Conservation (phyloP, 2,888 invertebrate species). For the Portevinia maculata region DNA sequence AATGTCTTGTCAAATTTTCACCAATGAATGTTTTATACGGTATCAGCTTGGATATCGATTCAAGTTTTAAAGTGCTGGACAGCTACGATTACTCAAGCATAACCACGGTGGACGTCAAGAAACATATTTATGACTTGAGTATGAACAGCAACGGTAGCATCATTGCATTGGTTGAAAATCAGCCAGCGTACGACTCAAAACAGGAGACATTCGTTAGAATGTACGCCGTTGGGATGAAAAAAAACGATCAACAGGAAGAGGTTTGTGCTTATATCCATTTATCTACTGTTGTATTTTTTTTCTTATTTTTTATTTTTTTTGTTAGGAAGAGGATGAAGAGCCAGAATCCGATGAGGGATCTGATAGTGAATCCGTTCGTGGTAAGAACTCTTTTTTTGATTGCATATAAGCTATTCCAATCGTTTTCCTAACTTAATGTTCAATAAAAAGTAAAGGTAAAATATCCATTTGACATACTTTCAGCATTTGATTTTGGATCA, state of each 20-base stretch:
- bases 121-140: slow-evolving; percentile 93
- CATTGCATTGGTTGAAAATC: slow-evolving; percentile 95
- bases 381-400: slow-evolving; percentile 74
- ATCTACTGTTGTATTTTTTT: background rate
- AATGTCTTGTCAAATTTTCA: slow-evolving; percentile 94
- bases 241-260: slow-evolving; percentile 95
- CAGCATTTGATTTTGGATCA: slow-evolving; percentile 77
- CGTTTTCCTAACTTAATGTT: background rate
- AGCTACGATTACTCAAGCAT: slow-evolving; percentile 97
- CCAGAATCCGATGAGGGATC: slow-evolving; percentile 85
- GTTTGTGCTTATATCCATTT: slow-evolving; percentile 81
- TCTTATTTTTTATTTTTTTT: slow-evolving; percentile 78
- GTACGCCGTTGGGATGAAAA: slow-evolving; percentile 94
- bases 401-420: slow-evolving; percentile 6
- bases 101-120: slow-evolving; percentile 96
- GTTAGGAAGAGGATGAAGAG: slow-evolving; percentile 87
- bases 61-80: slow-evolving; percentile 97
- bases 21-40: slow-evolving; percentile 94
- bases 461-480: slow-evolving; percentile 56
- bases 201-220: slow-evolving; percentile 95
- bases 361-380: slow-evolving; percentile 80
- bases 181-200: slow-evolving; percentile 91
- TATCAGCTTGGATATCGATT: slow-evolving; percentile 91
- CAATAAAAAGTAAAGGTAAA: slow-evolving; percentile 11
- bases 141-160: slow-evolving; percentile 93